Evolutionary conservation across 2,888 invertebrate species (phyloP).

Genomic region (Pristionchus fissidentatus): DNA sequence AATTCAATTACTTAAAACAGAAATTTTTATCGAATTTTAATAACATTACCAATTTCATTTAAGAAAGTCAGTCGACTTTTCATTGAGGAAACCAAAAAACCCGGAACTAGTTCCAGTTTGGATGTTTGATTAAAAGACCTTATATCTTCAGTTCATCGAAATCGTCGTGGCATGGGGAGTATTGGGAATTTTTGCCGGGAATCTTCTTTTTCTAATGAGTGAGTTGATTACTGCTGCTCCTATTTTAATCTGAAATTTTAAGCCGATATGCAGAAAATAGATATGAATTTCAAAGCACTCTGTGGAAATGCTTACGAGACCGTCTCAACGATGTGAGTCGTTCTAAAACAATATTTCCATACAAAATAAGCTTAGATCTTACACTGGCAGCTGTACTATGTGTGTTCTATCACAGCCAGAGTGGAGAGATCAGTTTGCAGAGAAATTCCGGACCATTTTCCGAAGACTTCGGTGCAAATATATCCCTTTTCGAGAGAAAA

Average conservation of each 20-base stretch:
- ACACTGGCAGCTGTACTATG: not conserved
- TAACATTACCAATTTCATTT: too few relatives aligned
- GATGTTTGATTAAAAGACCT: too few relatives aligned
- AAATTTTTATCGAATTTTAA: not conserved
- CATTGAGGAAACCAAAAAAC: too few relatives aligned
- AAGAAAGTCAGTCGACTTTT: too few relatives aligned
- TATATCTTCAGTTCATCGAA: conserved; percentile 1
- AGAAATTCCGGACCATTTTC: not conserved
- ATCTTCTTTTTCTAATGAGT: not conserved
- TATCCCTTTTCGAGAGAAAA: not conserved
- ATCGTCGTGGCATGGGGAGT: not conserved
- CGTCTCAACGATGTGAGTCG: not conserved
- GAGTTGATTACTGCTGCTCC: too few relatives aligned
- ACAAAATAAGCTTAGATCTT: not conserved
- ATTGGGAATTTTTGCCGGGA: not conserved
- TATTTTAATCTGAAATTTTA: not conserved
- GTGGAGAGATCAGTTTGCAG: not conserved
- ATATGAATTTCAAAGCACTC: not conserved
- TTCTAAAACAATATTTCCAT: not conserved
- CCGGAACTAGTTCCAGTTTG: too few relatives aligned
- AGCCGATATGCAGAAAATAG: not conserved
- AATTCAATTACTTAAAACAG: too few relatives aligned
- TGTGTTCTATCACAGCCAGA: not conserved
- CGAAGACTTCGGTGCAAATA: not conserved
- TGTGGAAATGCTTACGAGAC: not conserved